Conservation (phyloP, 2,888 invertebrate genomes). For the Oconnorella tubifera region DNA sequence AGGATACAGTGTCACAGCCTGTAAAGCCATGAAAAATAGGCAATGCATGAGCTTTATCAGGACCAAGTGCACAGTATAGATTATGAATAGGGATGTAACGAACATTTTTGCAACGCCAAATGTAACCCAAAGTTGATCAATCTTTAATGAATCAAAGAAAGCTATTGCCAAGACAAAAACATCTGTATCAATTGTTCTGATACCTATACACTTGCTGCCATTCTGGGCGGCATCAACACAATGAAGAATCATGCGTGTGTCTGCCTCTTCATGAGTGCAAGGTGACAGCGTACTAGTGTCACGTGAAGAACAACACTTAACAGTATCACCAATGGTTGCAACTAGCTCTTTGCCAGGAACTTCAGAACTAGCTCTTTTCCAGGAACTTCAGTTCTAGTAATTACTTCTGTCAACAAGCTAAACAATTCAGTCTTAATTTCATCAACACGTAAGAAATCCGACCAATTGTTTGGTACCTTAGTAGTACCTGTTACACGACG, state of each 20-base stretch:
- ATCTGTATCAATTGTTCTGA: slow-evolving; percentile 12
- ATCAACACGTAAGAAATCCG: background rate
- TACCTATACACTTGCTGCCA: background rate
- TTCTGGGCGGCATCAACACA: background rate
- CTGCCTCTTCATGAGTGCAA: background rate
- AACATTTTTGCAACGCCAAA: background rate
- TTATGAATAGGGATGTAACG: slow-evolving; percentile 6
- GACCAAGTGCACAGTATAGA: background rate
- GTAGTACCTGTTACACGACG: background rate
- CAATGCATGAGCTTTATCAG: background rate
- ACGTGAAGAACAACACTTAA: background rate
- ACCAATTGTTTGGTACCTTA: background rate
- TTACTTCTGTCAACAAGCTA: background rate
- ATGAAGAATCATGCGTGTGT: background rate
- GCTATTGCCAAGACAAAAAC: slow-evolving; percentile 11
- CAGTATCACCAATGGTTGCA: background rate
- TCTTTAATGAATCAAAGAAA: background rate
- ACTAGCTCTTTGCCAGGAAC: background rate
- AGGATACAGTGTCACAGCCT: slow-evolving; percentile 20
- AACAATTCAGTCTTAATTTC: background rate
- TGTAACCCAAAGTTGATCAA: slow-evolving; percentile 1
- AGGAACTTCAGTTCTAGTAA: no score
- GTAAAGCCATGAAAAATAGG: slow-evolving; percentile 17
- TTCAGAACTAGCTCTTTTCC: no score
- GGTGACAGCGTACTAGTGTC: background rate